Percentiles rank a stretch among this genome's conserved stretches.
These are phyloP conservation scores for Strix aluco DNA, from an alignment of 2,113 vertebrate species.

Conservation along the genomic window DNA sequence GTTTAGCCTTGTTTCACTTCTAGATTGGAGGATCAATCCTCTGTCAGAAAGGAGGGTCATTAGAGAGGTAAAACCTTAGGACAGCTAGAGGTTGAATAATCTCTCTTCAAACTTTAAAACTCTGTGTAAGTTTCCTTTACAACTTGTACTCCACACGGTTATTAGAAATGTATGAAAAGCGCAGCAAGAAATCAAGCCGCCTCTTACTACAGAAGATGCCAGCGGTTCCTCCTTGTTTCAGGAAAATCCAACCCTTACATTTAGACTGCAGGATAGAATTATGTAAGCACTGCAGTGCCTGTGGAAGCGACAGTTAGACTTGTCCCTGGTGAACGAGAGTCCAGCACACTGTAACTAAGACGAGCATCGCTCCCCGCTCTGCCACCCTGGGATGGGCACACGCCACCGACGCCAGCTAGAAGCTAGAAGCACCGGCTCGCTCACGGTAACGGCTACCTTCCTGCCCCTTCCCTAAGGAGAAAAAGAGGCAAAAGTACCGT, in stretches of 20 bases:
- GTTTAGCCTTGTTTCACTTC: neutral
- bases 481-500: slow-evolving; percentile 81
- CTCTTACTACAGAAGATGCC: neutral
- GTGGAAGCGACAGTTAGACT: neutral
- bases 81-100: neutral
- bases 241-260: neutral
- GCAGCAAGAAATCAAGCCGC: neutral
- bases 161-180: slow-evolving; percentile 5
- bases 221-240: neutral
- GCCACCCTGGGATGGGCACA: neutral
- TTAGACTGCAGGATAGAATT: slow-evolving; percentile 58
- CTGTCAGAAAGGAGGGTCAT: neutral
- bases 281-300: slow-evolving; percentile 74
- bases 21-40: neutral
- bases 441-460: neutral
- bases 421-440: neutral
- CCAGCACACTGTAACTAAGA: neutral
- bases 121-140: neutral
- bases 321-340: neutral
- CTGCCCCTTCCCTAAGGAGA: slow-evolving; percentile 2
- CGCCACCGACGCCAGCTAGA: neutral
- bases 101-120: slow-evolving; percentile 3
- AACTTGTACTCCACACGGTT: neutral
- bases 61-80: neutral
- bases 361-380: neutral